phyloP scores from a whole-genome alignment of 2,113 vertebrate genomes.

The Piaya cayana region DNA sequence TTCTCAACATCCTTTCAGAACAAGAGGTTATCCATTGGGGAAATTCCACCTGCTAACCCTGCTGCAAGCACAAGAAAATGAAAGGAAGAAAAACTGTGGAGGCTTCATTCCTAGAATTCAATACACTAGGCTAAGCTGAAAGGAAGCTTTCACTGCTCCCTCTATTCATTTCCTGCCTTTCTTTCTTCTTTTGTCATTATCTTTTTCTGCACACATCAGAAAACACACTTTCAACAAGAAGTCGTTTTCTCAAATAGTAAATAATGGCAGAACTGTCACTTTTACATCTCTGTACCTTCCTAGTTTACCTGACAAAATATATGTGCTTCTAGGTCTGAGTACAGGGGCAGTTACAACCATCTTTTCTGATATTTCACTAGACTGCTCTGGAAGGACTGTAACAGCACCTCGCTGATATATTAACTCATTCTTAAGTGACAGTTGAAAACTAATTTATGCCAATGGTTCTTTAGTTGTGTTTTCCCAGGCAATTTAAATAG shows the following conservation, averaged over 20 bases:
- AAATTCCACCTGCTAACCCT: constrained; percentile 21
- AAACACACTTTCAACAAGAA: background rate
- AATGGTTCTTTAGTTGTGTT: background rate
- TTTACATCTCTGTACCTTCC: background rate
- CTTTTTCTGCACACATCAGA: background rate
- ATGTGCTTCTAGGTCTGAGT: background rate
- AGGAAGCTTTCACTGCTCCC: constrained; percentile 17
- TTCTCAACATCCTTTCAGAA: background rate
- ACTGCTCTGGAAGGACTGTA: background rate
- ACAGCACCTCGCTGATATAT: background rate
- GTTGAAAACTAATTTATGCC: background rate
- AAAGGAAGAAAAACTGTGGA: background rate
- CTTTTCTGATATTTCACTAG: background rate
- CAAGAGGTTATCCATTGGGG: background rate
- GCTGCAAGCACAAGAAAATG: background rate
- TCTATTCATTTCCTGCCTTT: background rate
- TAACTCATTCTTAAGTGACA: background rate
- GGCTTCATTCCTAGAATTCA: constrained; percentile 55
- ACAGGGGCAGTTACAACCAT: background rate
- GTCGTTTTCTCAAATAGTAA: background rate
- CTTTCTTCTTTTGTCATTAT: background rate
- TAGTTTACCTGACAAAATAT: background rate
- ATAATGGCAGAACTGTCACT: background rate
- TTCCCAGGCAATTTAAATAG: background rate
- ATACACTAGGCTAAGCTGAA: constrained; percentile 40